Percentiles rank a stretch among this genome's conserved stretches.
Evolutionary conservation across 2,113 vertebrate genomes (phyloP).

Genomic region (Corythornis vintsioides): DNA sequence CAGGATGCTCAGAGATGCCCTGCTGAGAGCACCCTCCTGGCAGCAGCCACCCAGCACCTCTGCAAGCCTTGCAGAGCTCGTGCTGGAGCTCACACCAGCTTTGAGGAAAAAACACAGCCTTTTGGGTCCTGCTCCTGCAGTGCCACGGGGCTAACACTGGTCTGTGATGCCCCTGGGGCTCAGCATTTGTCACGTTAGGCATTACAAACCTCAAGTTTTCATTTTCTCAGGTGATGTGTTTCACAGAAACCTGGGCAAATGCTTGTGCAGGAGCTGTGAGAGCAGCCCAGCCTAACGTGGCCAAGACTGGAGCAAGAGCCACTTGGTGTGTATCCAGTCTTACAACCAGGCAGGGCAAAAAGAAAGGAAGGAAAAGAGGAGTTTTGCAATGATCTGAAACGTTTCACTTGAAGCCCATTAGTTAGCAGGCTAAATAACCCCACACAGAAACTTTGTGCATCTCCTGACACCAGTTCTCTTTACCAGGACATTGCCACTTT

Average conservation of each 20-base stretch:
- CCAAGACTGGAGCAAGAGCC: not conserved
- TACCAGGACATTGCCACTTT: not conserved
- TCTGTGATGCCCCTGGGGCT: not conserved
- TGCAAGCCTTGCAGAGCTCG: accelerated
- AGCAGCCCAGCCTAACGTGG: not conserved
- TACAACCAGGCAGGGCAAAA: not conserved
- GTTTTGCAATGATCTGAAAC: not conserved
- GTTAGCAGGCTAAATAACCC: not conserved
- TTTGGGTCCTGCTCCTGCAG: not conserved
- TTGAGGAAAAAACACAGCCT: accelerated
- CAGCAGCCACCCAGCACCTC: not conserved
- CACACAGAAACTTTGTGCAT: not conserved
- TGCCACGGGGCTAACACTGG: not conserved
- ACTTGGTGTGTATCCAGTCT: accelerated
- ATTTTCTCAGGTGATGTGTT: not conserved
- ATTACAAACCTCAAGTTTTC: not conserved
- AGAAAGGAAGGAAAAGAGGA: not conserved
- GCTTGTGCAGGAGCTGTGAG: not conserved
- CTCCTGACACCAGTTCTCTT: not conserved
- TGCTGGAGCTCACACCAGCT: not conserved
- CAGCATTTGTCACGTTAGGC: not conserved
- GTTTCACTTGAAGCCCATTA: not conserved
- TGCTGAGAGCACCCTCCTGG: not conserved
- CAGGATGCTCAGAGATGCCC: not conserved
- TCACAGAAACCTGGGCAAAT: not conserved